Evolutionary conservation across 2,888 invertebrate species (phyloP), one percentile per base, ranked within the genome.

Genomic region (Smittia aterrima): DNA sequence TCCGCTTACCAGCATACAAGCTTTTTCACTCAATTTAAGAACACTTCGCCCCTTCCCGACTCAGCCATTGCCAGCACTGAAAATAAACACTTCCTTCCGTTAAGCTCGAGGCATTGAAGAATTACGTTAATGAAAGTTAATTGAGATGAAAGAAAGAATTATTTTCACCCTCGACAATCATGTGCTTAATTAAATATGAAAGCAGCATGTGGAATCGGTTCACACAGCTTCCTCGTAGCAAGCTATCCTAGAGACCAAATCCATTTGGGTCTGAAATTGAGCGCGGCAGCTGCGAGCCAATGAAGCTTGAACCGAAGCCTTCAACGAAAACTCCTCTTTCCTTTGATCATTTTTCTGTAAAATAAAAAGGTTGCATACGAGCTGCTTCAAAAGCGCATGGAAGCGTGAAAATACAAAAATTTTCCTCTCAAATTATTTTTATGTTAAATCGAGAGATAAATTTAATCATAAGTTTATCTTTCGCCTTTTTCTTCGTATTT

Each of bases 181-280:
- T 70, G 47, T 54, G 54, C 70, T 70, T 54, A 70, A 54, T 70
- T 70, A 54, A 70, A 53, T 70, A 54, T 54, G 70, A 70, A 27
- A 70, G 24, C 47, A 53, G 70, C 6, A 58, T 58, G 58, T 58
- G 58, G 70, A 70, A 22, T 16, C n/a, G 27, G 20, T 54, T 54
- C 41, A 40, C 41, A 47, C 47, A 24, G 24, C 11, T 38, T 38
- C 11, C 3, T 40, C 32, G n/a, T n/a, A n/a, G n/a, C n/a, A n/a
- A n/a, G n/a, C 9, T 11, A 25, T 32, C 38, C 18, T 22, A 58
- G 4, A 2, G 58, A 3, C 4, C 58, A 7, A 18, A 58, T 38
- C 47, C 3, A 47, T 47, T 47, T 47, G 13, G n/a, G 47, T 13
- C 47, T 47, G 47, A 47, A 47, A 4, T 16, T 47, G n/a, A 16